phyloP scores from a whole-genome alignment of 2,797 vertebrate genomes.

The Micropoecilia bifurca region DNA sequence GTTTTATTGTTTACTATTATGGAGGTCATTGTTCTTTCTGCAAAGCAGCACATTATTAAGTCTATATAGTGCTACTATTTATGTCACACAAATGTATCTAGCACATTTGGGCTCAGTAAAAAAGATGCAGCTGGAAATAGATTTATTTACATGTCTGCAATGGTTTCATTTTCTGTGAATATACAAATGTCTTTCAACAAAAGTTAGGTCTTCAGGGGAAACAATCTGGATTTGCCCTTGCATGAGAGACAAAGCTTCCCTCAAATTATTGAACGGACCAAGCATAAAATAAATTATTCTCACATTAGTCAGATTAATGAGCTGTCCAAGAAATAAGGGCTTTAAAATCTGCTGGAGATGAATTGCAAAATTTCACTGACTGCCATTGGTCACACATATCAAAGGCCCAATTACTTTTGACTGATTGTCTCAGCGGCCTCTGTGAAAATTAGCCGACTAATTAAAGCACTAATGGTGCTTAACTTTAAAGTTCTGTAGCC shows the following conservation, averaged over 20 bases:
- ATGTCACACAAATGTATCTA: slow-evolving; percentile 5
- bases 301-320: slow-evolving; percentile 60
- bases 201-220: neutral
- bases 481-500: slow-evolving; percentile 18
- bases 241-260: slow-evolving; percentile 25
- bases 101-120: slow-evolving; percentile 3
- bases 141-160: neutral
- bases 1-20: slow-evolving; percentile 52
- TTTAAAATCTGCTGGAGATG: slow-evolving; percentile 48
- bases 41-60: slow-evolving; percentile 30
- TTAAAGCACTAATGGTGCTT: slow-evolving; percentile 41
- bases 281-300: slow-evolving; percentile 49
- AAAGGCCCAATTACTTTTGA: slow-evolving; percentile 55
- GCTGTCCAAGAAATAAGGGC: slow-evolving; percentile 51
- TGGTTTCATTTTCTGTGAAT: slow-evolving; percentile 4
- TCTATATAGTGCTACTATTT: slow-evolving; percentile 28
- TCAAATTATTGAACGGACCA: slow-evolving; percentile 36
- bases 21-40: slow-evolving; percentile 38
- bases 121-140: neutral
- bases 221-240: slow-evolving; percentile 40
- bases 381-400: slow-evolving; percentile 55
- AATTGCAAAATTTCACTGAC: slow-evolving; percentile 63
- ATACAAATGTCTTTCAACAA: neutral
- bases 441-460: slow-evolving; percentile 60
- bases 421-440: slow-evolving; percentile 52